Conservation (phyloP, 2,888 invertebrate genomes). For the Mythimna pallens region DNA sequence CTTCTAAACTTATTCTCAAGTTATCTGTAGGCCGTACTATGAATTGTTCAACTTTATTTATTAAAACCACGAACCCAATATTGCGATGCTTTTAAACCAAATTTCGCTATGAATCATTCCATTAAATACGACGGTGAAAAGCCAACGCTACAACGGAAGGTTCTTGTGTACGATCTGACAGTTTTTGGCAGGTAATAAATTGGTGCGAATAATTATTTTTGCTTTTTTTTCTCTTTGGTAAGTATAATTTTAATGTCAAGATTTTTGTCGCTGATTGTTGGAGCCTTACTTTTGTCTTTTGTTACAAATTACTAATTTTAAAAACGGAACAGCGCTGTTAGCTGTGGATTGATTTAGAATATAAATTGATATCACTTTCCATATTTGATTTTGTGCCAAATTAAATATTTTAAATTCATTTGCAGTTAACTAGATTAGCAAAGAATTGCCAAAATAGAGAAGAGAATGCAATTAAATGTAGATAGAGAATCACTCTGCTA, state of each 20-base stretch:
- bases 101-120: constrained; percentile 62
- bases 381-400: constrained; percentile 9
- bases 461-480: not conserved
- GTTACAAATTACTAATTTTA: constrained; percentile 25
- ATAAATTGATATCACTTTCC: constrained; percentile 18
- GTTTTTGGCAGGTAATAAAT: constrained; percentile 70
- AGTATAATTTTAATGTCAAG: constrained; percentile 17
- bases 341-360: not conserved
- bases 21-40: constrained; percentile 42
- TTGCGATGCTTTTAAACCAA: constrained; percentile 49
- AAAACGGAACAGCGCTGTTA: not conserved
- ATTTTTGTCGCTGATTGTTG: constrained; percentile 25
- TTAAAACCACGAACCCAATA: constrained; percentile 53
- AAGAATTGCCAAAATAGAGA: not conserved
- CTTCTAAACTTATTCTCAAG: constrained; percentile 53
- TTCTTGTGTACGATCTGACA: constrained; percentile 60
- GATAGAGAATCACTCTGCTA: not conserved
- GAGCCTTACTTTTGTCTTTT: constrained; percentile 11
- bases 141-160: constrained; percentile 51
- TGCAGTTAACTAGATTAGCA: not conserved
- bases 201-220: constrained; percentile 61
- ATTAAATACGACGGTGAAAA: constrained; percentile 61
- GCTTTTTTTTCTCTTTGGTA: constrained; percentile 32
- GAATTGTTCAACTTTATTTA: constrained; percentile 54
- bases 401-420: constrained; percentile 4